phyloP scores from a whole-genome alignment of 2,797 vertebrate species.

The Champsocephalus esox region DNA sequence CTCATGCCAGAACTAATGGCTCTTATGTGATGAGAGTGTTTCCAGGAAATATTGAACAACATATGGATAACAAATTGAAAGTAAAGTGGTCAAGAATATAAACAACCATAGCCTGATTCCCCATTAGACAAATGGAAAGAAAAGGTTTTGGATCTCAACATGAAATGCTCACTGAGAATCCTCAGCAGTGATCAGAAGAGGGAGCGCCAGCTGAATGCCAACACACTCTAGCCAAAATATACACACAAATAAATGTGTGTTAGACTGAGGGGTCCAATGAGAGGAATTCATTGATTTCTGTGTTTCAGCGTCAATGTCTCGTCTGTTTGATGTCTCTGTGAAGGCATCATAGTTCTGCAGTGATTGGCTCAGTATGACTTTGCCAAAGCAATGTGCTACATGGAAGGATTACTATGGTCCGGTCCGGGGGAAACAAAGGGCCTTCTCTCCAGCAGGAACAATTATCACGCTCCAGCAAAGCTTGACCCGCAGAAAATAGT shows the following conservation, averaged over 20 bases:
- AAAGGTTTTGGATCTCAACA: not conserved
- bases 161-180: not conserved
- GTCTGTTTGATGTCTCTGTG: conserved; percentile 50
- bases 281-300: conserved; percentile 61
- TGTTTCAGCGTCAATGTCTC: conserved; percentile 43
- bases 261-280: conserved; percentile 28
- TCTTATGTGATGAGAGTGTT: not conserved
- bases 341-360: conserved; percentile 60
- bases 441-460: conserved; percentile 45
- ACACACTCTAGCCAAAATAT: conserved; percentile 1
- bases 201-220: not conserved
- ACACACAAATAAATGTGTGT: not conserved
- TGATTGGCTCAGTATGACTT: conserved; percentile 61
- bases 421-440: conserved; percentile 51
- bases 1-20: not conserved
- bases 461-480: conserved; percentile 49
- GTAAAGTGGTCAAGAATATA: not conserved
- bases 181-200: not conserved
- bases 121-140: not conserved
- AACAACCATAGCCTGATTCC: not conserved
- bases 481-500: conserved; percentile 31
- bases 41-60: not conserved
- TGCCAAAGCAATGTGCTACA: conserved; percentile 55
- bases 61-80: not conserved
- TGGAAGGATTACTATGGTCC: conserved; percentile 52